Evolutionary conservation across 2,113 vertebrate species (phyloP).

Genomic region (Triplophysa tibetana): DNA sequence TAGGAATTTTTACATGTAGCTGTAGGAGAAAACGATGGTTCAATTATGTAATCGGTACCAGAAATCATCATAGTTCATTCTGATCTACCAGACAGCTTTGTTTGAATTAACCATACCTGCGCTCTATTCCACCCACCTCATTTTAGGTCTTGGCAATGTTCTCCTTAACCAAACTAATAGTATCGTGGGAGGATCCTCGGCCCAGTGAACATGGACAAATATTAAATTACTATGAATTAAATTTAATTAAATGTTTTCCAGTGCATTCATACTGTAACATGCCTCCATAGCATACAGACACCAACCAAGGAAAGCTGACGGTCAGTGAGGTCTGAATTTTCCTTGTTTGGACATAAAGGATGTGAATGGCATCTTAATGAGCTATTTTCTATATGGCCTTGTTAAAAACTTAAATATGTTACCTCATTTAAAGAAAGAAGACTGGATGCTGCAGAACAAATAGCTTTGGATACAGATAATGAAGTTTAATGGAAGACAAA

Average conservation of each 20-base stretch:
- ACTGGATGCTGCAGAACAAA: too few relatives aligned
- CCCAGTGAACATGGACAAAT: conserved; percentile 41
- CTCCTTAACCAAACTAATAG: conserved; percentile 7
- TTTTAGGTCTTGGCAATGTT: conserved; percentile 5
- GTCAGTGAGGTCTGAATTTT: not conserved
- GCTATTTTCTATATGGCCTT: not conserved
- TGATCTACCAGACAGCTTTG: not conserved
- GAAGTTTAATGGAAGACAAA: too few relatives aligned
- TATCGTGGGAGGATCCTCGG: conserved; percentile 34
- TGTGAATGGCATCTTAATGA: conserved; percentile 43
- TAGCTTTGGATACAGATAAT: too few relatives aligned
- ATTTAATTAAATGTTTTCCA: too few relatives aligned
- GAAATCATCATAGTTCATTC: not conserved
- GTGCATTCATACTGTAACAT: conserved; percentile 30
- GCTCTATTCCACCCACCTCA: not conserved
- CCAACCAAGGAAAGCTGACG: not conserved
- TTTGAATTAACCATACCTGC: not conserved
- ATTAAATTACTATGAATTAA: conserved; percentile 56
- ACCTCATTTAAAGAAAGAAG: conserved; percentile 13
- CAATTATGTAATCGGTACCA: not conserved
- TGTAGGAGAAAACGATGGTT: too few relatives aligned
- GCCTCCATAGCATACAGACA: conserved; percentile 25
- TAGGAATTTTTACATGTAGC: too few relatives aligned
- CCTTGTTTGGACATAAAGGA: conserved; percentile 32
- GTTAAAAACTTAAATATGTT: conserved; percentile 10